These are phyloP conservation scores for Chrysocyon brachyurus DNA, from an alignment of 2,797 vertebrate genomes.

Conservation along the genomic window DNA sequence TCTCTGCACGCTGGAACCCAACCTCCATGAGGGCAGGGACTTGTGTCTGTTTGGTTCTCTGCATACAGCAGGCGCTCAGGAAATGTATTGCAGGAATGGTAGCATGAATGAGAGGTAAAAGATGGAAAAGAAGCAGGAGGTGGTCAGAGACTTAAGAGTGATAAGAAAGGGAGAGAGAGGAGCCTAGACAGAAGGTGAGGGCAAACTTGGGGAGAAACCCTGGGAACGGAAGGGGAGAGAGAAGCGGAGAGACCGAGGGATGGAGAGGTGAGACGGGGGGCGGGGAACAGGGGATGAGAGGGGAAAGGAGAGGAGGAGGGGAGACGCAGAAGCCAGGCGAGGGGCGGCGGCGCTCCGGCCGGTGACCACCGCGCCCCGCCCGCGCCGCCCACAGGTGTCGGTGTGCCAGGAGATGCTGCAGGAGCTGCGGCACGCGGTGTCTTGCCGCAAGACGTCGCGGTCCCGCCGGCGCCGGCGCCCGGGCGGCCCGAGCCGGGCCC, in stretches of 20 bases:
- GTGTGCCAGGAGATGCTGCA: slow-evolving; percentile 96
- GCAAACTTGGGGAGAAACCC: background rate
- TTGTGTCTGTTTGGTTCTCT: background rate
- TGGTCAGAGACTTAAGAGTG: background rate
- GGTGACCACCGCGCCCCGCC: background rate
- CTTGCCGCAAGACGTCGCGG: slow-evolving; percentile 94
- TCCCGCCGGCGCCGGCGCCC: slow-evolving; percentile 91
- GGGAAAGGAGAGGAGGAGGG: fast-evolving
- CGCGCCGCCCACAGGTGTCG: slow-evolving; percentile 89
- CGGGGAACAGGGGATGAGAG: no score
- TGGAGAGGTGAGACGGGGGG: no score
- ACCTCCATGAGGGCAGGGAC: background rate
- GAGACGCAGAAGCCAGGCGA: background rate
- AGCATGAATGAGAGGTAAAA: background rate
- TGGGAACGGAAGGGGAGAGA: background rate
- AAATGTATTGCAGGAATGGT: background rate
- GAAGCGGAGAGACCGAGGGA: background rate
- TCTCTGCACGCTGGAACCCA: background rate
- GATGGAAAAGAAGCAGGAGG: background rate
- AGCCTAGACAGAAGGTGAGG: background rate
- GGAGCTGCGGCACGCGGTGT: slow-evolving; percentile 94
- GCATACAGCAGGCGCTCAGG: background rate
- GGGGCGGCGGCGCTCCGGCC: background rate
- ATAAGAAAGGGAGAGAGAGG: background rate
- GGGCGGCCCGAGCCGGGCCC: slow-evolving; percentile 89